These are phyloP conservation scores for Martes martes DNA, from an alignment of 2,113 vertebrate species.

Conservation along the genomic window DNA sequence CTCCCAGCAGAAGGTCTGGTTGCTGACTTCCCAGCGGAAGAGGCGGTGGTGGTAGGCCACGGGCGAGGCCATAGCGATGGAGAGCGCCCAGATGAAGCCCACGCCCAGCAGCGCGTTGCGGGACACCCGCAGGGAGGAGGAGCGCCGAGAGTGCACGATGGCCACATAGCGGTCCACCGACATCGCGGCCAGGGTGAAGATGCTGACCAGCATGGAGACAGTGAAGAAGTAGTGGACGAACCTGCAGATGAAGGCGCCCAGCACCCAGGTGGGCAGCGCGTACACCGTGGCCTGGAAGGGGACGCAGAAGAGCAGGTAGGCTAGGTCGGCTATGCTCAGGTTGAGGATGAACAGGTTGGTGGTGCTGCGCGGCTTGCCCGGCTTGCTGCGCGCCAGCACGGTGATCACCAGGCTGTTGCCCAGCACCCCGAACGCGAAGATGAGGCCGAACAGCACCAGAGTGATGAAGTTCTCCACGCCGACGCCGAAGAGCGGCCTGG, in stretches of 20 bases:
- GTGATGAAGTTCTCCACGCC: conserved; percentile 93
- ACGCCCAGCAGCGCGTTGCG: conserved; percentile 90
- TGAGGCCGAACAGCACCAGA: conserved; percentile 90
- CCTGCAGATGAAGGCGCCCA: conserved; percentile 96
- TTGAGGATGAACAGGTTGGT: conserved; percentile 98
- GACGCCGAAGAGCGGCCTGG: conserved; percentile 84
- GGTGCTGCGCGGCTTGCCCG: conserved; percentile 91
- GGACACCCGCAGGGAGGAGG: conserved; percentile 89
- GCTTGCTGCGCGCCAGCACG: conserved; percentile 91
- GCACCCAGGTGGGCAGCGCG: conserved; percentile 92
- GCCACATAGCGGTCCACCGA: conserved; percentile 97
- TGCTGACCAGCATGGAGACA: conserved; percentile 97
- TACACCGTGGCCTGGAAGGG: conserved; percentile 97
- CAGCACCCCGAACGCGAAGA: conserved; percentile 93
- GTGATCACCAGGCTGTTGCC: conserved; percentile 97
- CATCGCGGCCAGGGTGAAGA: conserved; percentile 97
- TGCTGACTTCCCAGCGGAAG: conserved; percentile 81
- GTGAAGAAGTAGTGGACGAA: conserved; percentile 98
- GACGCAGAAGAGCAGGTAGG: conserved; percentile 97
- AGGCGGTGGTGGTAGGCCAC: conserved; percentile 93
- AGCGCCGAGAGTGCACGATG: conserved; percentile 96
- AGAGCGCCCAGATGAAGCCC: conserved; percentile 92
- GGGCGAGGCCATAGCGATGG: conserved; percentile 93
- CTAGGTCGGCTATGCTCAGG: conserved; percentile 95
- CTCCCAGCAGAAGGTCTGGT: conserved; percentile 97